Evolutionary conservation across 2,113 vertebrate species (phyloP).

Genomic region (Taurulus bubalis): DNA sequence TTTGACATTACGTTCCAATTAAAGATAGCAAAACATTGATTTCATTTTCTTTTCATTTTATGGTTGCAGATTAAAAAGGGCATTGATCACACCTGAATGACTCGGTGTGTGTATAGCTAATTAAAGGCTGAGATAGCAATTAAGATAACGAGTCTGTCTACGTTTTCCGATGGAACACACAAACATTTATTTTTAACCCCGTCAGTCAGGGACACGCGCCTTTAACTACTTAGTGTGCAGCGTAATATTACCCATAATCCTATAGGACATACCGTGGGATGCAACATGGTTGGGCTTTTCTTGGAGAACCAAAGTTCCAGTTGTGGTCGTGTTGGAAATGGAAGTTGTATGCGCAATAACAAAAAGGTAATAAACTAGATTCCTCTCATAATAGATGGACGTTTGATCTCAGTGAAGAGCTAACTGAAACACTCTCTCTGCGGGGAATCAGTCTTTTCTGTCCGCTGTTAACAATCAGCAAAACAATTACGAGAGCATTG

Average conservation of each 20-base stretch:
- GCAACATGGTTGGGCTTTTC: neutral
- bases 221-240: conserved; percentile 17
- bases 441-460: neutral
- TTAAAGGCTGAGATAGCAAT: conserved; percentile 80
- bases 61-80: conserved; percentile 71
- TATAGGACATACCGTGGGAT: neutral
- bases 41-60: conserved; percentile 79
- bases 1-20: conserved; percentile 81
- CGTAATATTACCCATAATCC: neutral
- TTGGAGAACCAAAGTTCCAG: neutral
- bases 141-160: conserved; percentile 77
- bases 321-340: too few species aligned
- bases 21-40: conserved; percentile 80
- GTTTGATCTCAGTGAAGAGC: neutral
- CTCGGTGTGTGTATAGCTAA: conserved; percentile 67
- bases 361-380: neutral
- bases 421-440: neutral
- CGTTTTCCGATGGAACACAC: conserved; percentile 60
- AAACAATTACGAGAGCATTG: neutral
- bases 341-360: neutral
- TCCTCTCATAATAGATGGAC: neutral
- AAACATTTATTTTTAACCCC: conserved; percentile 60
- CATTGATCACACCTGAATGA: conserved; percentile 80
- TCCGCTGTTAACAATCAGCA: too few species aligned
- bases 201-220: conserved; percentile 48